A percentile compares a stretch with the other conserved stretches of the same genome.
Evolutionary conservation across 2,113 vertebrate genomes (phyloP).

Genomic region (Boulengeromyrus knoepffleri): DNA sequence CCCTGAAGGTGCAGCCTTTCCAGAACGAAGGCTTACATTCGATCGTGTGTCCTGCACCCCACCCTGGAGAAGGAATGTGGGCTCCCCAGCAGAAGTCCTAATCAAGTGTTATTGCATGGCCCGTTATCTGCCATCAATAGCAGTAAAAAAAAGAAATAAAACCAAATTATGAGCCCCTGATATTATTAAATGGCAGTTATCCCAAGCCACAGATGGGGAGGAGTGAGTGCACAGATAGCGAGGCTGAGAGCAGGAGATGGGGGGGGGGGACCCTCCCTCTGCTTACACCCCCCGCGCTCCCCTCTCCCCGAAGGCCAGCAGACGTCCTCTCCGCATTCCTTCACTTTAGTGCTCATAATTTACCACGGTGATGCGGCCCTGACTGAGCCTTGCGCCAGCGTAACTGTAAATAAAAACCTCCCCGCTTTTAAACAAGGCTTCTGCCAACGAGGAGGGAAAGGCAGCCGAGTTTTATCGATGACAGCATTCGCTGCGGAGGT

Average conservation of each 20-base stretch:
- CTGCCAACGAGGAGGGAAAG: neutral
- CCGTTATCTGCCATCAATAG: neutral
- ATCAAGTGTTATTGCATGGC: neutral
- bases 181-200: conserved; percentile 23
- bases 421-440: conserved; percentile 39
- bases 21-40: neutral
- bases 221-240: neutral
- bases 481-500: neutral
- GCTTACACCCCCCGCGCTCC: neutral
- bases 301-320: neutral
- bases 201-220: conserved; percentile 14
- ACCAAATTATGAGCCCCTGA: conserved; percentile 15
- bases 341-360: conserved; percentile 67
- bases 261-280: neutral
- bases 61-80: neutral
- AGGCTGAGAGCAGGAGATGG: neutral
- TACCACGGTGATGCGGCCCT: conserved; percentile 60
- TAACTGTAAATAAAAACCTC: conserved; percentile 72
- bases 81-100: neutral
- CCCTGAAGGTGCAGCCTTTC: neutral
- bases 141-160: conserved; percentile 8
- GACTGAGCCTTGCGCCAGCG: conserved; percentile 58
- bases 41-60: neutral
- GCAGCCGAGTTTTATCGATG: neutral
- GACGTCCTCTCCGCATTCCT: conserved; percentile 40